Percentiles rank a stretch among this genome's conserved stretches.
Conservation (phyloP, 2,113 vertebrate species). For the Salminus brasiliensis region DNA sequence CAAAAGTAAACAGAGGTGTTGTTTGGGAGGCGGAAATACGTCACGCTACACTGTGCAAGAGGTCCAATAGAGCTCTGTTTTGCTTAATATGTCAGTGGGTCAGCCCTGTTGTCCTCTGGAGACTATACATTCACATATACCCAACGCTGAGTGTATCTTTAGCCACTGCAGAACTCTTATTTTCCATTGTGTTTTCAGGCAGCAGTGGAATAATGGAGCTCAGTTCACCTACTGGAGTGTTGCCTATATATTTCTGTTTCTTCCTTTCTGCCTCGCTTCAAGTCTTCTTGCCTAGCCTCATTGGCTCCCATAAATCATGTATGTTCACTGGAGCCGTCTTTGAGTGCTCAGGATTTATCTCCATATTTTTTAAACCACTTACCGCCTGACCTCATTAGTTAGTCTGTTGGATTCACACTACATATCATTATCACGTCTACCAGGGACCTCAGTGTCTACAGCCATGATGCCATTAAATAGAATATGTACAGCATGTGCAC, state of each 20-base stretch:
- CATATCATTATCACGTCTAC: constrained; percentile 16
- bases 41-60: no score
- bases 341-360: constrained; percentile 23
- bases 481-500: not conserved
- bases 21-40: no score
- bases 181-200: not conserved
- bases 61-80: no score
- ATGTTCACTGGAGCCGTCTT: not conserved
- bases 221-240: not conserved
- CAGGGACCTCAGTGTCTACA: not conserved
- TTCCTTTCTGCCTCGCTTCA: not conserved
- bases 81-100: no score
- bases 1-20: no score
- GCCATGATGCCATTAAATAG: not conserved
- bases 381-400: constrained; percentile 30
- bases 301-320: constrained; percentile 23
- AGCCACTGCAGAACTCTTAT: not conserved
- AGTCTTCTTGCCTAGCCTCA: not conserved
- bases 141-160: no score
- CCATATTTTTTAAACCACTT: not conserved
- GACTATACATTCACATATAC: no score
- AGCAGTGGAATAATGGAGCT: not conserved
- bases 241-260: not conserved
- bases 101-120: no score
- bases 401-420: constrained; percentile 21